A percentile compares a stretch with the other conserved stretches of the same genome.
These are phyloP conservation scores for Ceyx margarethae DNA, from an alignment of 2,113 vertebrate species.

Conservation along the genomic window DNA sequence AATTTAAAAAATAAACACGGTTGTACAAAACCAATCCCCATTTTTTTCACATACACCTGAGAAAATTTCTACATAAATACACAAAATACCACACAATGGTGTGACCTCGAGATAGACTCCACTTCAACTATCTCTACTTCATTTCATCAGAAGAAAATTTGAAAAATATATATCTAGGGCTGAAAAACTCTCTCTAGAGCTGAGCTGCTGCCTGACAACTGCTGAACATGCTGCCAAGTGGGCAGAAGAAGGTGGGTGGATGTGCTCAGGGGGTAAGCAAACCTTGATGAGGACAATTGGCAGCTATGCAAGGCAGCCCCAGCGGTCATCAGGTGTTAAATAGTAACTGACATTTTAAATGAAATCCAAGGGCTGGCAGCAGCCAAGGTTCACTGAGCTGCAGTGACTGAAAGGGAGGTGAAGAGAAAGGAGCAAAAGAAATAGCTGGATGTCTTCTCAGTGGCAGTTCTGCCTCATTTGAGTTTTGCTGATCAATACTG, in stretches of 20 bases:
- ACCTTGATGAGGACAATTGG: not conserved
- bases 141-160: not conserved
- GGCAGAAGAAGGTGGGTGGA: not conserved
- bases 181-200: not conserved
- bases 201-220: not conserved
- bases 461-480: not conserved
- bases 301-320: not conserved
- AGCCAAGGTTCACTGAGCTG: constrained; percentile 7
- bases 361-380: constrained; percentile 1
- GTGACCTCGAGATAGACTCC: not conserved
- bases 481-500: constrained; percentile 9
- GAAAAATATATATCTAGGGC: not conserved
- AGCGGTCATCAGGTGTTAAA: constrained; percentile 41
- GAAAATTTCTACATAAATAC: not conserved
- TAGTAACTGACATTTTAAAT: constrained; percentile 37
- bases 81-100: not conserved
- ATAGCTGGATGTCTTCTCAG: not conserved
- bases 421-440: not conserved
- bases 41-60: not conserved
- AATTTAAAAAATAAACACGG: not conserved
- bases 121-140: not conserved
- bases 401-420: not conserved
- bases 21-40: not conserved
- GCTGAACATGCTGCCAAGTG: not conserved
- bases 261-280: not conserved